Evolutionary conservation across 2,113 vertebrate species (phyloP), one percentile per base, ranked within the genome.

Genomic region (Cnemophilus loriae): DNA sequence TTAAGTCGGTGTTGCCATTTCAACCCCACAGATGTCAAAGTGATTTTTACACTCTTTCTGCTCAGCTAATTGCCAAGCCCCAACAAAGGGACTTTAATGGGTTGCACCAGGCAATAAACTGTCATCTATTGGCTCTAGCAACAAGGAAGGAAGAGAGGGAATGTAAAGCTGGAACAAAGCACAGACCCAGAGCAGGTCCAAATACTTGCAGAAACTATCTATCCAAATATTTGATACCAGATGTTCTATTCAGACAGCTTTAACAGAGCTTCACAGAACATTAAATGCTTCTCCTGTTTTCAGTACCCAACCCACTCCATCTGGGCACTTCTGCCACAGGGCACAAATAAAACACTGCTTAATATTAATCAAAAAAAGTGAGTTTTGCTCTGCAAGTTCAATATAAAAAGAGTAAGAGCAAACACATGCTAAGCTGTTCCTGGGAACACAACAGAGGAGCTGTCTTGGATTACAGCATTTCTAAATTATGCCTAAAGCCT

Each of bases 141-240:
- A 84, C 22, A 50, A 59, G 77, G 65, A 84, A 93, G 78, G 28
- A 75, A 93, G 75, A 76, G 37, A 80, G 70, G 46, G 82, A 89
- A 96, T 75, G 84, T 69, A 91, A 84, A 93, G 44, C 52, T 95
- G 95, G 90, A 96, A 94, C 44, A 90, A 90, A 90, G 77, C 64
- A 76, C 65, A 95, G 61, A 82, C 18, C 83, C 77, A 87, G 44
- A 61, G 69, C 74, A 89, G 74, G 84, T 84, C 94, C 89, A 97
- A 84, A 84, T 84, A 87, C 60, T 95, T 78, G 50, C 61, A 93
- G 49, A 73, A 84, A 82, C 52, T 69, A 91, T 89, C 84, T 63
- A 94, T 87, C 56, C n/a, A 8, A 94, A 87, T 67, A 89, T 87
- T 87, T 79, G 61, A 82, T 89, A 89, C 77, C 91, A 94, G 89